A percentile compares a stretch with the other conserved stretches of the same genome.
These are phyloP conservation scores for Acronicta alni DNA, from an alignment of 2,888 invertebrate species.

Conservation along the genomic window DNA sequence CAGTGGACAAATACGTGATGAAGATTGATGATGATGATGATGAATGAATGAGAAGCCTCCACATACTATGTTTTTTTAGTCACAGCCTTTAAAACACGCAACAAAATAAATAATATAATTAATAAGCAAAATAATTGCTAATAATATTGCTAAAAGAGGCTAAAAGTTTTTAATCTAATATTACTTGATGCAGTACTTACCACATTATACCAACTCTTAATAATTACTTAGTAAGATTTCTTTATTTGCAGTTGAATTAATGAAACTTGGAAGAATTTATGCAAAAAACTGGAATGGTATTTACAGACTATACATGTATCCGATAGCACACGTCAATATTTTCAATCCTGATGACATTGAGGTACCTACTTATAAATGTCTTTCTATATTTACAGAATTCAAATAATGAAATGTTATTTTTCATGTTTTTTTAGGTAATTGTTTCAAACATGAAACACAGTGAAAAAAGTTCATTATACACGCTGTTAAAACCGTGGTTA, in stretches of 20 bases:
- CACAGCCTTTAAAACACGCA: too few relatives aligned
- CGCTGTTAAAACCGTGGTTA: conserved; percentile 84
- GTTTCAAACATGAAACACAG: conserved; percentile 83
- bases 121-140: too few relatives aligned
- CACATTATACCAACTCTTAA: conserved; percentile 11
- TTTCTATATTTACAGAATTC: too few relatives aligned
- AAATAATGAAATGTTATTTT: too few relatives aligned
- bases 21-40: too few relatives aligned
- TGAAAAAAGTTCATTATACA: conserved; percentile 86
- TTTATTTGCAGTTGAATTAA: conserved; percentile 64
- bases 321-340: conserved; percentile 53
- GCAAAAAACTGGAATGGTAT: conserved; percentile 62
- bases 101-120: too few relatives aligned
- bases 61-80: too few relatives aligned
- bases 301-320: conserved; percentile 63
- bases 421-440: conserved; percentile 72
- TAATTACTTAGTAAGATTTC: conserved; percentile 12
- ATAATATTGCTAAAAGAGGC: too few relatives aligned
- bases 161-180: too few relatives aligned
- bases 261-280: conserved; percentile 60
- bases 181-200: too few relatives aligned
- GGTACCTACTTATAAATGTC: conserved; percentile 21
- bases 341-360: conserved; percentile 50
- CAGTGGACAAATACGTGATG: too few relatives aligned
- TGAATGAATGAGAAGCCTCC: too few relatives aligned